These are phyloP conservation scores for Notiomystis cincta DNA, from an alignment of 2,113 vertebrate genomes.

Conservation along the genomic window DNA sequence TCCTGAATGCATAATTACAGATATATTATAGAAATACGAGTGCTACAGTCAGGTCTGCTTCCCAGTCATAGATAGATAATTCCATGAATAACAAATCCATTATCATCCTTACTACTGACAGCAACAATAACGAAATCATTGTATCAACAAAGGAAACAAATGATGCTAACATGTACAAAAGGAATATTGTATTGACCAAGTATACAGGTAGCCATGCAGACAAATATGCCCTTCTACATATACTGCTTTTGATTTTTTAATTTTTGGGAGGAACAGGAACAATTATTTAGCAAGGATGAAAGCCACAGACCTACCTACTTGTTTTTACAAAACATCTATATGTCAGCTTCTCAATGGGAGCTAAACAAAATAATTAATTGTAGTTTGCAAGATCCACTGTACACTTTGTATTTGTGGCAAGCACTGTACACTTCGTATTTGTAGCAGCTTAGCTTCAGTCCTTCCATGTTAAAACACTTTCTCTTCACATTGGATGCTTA, in stretches of 20 bases:
- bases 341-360: background rate
- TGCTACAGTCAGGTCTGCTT: slow-evolving; percentile 39
- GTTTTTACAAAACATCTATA: background rate
- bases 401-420: background rate
- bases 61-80: slow-evolving; percentile 45
- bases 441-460: background rate
- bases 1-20: slow-evolving; percentile 57
- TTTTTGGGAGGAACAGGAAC: background rate
- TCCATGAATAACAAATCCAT: slow-evolving; percentile 49
- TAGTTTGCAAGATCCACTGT: background rate
- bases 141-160: slow-evolving; percentile 55
- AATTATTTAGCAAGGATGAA: background rate
- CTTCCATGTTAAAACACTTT: background rate
- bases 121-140: slow-evolving; percentile 45
- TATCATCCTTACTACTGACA: slow-evolving; percentile 40
- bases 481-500: background rate
- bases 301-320: background rate
- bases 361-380: background rate
- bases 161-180: background rate
- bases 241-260: background rate
- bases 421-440: background rate
- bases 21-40: slow-evolving; percentile 51
- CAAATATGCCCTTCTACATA: background rate
- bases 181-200: slow-evolving; percentile 19
- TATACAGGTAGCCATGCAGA: background rate